phyloP scores from a whole-genome alignment of 1,140 invertebrate species.

The Oedothorax gibbosus region DNA sequence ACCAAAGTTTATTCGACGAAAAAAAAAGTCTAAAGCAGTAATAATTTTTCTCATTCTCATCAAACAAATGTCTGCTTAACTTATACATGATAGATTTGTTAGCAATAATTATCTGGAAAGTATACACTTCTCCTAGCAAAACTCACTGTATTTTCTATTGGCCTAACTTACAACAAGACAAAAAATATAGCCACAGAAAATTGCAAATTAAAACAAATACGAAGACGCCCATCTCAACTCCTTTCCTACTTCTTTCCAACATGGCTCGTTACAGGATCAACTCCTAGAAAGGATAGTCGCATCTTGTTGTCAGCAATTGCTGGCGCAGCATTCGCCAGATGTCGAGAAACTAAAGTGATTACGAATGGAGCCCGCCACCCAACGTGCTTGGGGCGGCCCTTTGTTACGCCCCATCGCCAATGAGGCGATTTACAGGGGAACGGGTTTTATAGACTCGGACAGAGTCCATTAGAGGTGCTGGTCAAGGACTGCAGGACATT shows the following conservation, averaged over 20 bases:
- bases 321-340: slow-evolving; percentile 37
- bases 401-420: background rate
- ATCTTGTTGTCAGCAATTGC: slow-evolving; percentile 31
- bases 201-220: slow-evolving; percentile 24
- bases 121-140: background rate
- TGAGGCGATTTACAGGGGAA: too few relatives aligned
- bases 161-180: background rate
- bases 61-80: too few relatives aligned
- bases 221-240: background rate
- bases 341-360: slow-evolving; percentile 36
- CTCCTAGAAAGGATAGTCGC: slow-evolving; percentile 5
- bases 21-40: too few relatives aligned
- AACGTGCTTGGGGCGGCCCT: background rate
- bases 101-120: too few relatives aligned
- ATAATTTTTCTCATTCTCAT: too few relatives aligned
- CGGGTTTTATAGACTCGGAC: background rate
- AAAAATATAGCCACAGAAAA: background rate
- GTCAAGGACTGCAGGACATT: too few relatives aligned
- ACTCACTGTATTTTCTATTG: background rate
- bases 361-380: slow-evolving; percentile 6
- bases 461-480: background rate
- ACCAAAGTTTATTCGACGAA: too few relatives aligned
- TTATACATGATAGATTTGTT: too few relatives aligned
- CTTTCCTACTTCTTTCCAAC: background rate
- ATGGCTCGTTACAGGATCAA: slow-evolving; percentile 15